phyloP scores from a whole-genome alignment of 2,113 vertebrate genomes.

The Xiphophorus couchianus region DNA sequence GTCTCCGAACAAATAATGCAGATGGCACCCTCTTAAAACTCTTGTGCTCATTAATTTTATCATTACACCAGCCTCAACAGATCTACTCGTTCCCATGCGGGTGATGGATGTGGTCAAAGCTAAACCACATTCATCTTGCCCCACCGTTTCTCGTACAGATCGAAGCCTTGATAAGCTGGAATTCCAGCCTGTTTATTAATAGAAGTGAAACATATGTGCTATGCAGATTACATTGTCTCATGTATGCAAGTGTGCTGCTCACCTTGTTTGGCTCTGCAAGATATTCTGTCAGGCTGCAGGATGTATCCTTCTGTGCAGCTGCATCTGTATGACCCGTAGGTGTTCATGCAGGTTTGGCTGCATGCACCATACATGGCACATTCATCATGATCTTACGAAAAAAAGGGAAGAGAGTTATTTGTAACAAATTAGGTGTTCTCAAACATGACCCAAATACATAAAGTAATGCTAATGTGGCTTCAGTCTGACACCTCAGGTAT shows the following conservation, averaged over 20 bases:
- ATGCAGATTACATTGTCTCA: constrained; percentile 55
- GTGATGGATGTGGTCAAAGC: constrained; percentile 72
- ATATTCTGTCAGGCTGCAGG: constrained; percentile 89
- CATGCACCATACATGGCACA: constrained; percentile 90
- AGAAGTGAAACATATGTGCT: constrained; percentile 44
- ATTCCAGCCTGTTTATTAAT: constrained; percentile 59
- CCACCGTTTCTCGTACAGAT: constrained; percentile 26
- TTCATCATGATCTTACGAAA: constrained; percentile 91
- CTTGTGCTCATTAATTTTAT: constrained; percentile 77
- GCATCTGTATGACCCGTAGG: constrained; percentile 90
- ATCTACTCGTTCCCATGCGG: constrained; percentile 57
- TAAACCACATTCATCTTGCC: constrained; percentile 69
- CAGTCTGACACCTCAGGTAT: constrained; percentile 64
- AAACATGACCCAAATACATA: constrained; percentile 84
- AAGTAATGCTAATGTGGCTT: constrained; percentile 76
- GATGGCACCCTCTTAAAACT: constrained; percentile 71
- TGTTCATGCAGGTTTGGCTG: constrained; percentile 93
- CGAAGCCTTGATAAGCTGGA: constrained; percentile 41
- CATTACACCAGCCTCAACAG: constrained; percentile 73
- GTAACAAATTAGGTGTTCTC: constrained; percentile 81
- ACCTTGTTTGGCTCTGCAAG: constrained; percentile 95
- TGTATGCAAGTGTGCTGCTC: constrained; percentile 66
- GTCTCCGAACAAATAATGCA: constrained; percentile 68
- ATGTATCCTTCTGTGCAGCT: constrained; percentile 93
- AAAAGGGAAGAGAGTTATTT: constrained; percentile 71